These are phyloP conservation scores for Parazoanthus darwini DNA, from an alignment of 92 coral and sea anemone genomes.

Conservation along the genomic window DNA sequence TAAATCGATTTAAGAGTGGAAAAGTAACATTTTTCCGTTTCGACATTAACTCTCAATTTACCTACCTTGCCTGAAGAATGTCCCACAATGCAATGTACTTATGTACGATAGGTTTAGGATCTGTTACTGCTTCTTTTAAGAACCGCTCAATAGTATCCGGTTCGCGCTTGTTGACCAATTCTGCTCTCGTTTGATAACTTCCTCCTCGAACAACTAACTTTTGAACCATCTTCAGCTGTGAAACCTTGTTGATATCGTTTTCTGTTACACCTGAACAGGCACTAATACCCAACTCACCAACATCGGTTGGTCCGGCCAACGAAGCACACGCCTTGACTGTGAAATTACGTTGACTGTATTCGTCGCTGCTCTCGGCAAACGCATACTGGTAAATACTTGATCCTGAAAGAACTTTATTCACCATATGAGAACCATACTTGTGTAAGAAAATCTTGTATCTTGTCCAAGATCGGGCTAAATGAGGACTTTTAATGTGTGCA, in stretches of 20 bases:
- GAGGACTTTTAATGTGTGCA: conserved; percentile 32
- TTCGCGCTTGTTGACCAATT: conserved; percentile 19
- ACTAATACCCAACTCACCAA: neutral
- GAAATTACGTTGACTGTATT: neutral
- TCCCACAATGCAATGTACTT: conserved; percentile 47
- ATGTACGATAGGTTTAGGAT: conserved; percentile 40
- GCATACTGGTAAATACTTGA: conserved; percentile 34
- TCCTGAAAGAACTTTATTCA: conserved; percentile 42
- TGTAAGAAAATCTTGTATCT: conserved; percentile 44
- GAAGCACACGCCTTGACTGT: neutral
- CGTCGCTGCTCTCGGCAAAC: neutral
- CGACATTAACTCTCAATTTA: no score
- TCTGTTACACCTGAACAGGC: neutral
- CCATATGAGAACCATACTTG: conserved; percentile 61
- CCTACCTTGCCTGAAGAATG: conserved; percentile 23
- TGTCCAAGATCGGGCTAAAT: conserved; percentile 38
- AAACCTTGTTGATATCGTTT: neutral
- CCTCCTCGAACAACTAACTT: conserved; percentile 55
- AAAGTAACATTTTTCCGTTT: neutral
- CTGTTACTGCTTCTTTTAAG: conserved; percentile 42
- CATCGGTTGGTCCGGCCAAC: conserved; percentile 13
- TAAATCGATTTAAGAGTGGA: no score
- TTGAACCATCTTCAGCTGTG: conserved; percentile 20
- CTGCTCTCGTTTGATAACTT: conserved; percentile 39
- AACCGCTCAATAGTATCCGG: conserved; percentile 32